Conservation (phyloP, 1,140 invertebrate species). For the Eufriesea mexicana region DNA sequence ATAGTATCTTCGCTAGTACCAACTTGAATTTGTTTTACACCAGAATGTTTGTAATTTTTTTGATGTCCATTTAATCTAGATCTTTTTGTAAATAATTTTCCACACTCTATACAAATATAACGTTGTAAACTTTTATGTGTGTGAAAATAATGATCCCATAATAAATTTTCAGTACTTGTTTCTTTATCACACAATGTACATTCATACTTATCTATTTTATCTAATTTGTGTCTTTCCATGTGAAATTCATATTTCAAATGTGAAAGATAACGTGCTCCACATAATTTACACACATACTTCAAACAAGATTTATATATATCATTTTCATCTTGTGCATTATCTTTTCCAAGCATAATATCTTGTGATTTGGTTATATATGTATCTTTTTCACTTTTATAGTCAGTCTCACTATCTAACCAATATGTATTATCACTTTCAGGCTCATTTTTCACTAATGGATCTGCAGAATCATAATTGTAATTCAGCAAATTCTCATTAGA, state of each 20-base stretch:
- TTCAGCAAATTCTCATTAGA: constrained; percentile 6
- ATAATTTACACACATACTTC: constrained; percentile 56
- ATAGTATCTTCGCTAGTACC: constrained; percentile 9
- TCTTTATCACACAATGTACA: constrained; percentile 62
- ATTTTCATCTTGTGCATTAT: constrained; percentile 27
- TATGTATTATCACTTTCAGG: constrained; percentile 10
- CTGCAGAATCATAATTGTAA: constrained; percentile 2
- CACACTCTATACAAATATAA: constrained; percentile 59
- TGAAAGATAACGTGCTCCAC: constrained; percentile 58
- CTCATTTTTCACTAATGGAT: constrained; percentile 33
- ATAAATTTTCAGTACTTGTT: constrained; percentile 58
- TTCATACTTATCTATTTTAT: constrained; percentile 58
- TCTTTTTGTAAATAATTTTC: constrained; percentile 52
- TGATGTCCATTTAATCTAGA: constrained; percentile 57
- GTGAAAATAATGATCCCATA: constrained; percentile 67
- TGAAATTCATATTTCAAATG: constrained; percentile 65
- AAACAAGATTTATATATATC: constrained; percentile 30
- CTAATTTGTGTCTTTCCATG: constrained; percentile 63
- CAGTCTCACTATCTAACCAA: constrained; percentile 19
- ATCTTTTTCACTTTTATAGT: constrained; percentile 31
- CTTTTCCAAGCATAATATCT: neutral
- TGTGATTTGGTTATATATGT: neutral
- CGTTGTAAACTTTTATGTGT: constrained; percentile 56
- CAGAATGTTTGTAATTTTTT: constrained; percentile 48
- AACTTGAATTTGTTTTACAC: constrained; percentile 43